Percentiles rank a stretch among this genome's conserved stretches.
These are phyloP conservation scores for Bombus fervidus DNA, from an alignment of 1,140 invertebrate genomes.

Conservation along the genomic window DNA sequence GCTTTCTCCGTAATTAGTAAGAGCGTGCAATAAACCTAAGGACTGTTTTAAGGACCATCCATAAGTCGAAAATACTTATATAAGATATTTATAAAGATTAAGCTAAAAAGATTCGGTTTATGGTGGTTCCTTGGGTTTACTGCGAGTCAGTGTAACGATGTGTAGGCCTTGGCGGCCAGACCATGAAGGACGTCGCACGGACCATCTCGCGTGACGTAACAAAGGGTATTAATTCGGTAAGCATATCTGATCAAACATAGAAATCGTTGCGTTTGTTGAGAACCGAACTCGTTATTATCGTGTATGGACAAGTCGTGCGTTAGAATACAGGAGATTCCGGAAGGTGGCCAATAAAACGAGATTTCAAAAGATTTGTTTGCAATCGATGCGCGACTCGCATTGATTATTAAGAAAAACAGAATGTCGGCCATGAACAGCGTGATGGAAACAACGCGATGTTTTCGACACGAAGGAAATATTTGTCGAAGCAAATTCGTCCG, in stretches of 20 bases:
- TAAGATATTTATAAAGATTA: too few relatives aligned
- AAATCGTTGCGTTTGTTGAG: not conserved
- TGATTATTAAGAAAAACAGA: not conserved
- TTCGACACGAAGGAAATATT: conserved; percentile 21
- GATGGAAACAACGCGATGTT: not conserved
- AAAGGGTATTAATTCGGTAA: not conserved
- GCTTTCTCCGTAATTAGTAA: too few relatives aligned
- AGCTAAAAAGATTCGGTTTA: too few relatives aligned
- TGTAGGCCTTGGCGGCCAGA: too few relatives aligned
- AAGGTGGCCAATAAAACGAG: not conserved
- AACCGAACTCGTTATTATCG: not conserved
- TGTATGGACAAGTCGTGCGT: not conserved
- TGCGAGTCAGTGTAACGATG: too few relatives aligned
- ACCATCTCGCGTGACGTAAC: too few relatives aligned
- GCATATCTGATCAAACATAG: not conserved
- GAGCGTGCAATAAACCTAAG: too few relatives aligned
- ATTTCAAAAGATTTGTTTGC: not conserved
- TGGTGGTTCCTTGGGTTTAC: too few relatives aligned
- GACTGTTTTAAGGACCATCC: too few relatives aligned
- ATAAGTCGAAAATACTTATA: too few relatives aligned
- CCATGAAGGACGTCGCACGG: too few relatives aligned
- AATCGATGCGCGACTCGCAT: not conserved
- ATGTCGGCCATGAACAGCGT: too few relatives aligned
- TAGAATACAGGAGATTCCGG: not conserved
- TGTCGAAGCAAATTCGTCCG: conserved; percentile 23